A percentile compares a stretch with the other conserved stretches of the same genome.
Evolutionary conservation across 2,888 invertebrate species (phyloP).

Genomic region (Phaedon cochleariae): DNA sequence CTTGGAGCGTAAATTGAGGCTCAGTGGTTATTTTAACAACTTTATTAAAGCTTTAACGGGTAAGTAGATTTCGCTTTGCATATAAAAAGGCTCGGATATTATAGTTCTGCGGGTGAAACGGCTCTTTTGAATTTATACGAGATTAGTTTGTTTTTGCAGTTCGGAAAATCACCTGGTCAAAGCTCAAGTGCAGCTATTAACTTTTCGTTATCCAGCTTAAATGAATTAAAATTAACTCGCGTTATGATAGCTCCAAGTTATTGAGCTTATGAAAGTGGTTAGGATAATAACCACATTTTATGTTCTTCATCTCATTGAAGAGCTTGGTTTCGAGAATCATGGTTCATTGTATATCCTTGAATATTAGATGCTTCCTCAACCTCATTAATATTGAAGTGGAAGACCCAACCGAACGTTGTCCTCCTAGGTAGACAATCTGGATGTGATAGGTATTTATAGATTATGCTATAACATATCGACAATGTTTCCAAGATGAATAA

Average conservation of each 20-base stretch:
- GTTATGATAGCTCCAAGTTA: not conserved
- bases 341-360: too few relatives aligned
- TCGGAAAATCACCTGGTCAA: constrained; percentile 8
- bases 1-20: constrained; percentile 44
- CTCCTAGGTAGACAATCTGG: too few relatives aligned
- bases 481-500: too few relatives aligned
- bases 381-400: too few relatives aligned
- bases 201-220: constrained; percentile 23
- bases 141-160: constrained; percentile 35
- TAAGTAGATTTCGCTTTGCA: constrained; percentile 50
- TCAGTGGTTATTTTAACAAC: constrained; percentile 49
- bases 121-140: constrained; percentile 30
- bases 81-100: constrained; percentile 45
- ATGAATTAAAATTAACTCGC: constrained; percentile 20
- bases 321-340: too few relatives aligned
- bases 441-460: too few relatives aligned
- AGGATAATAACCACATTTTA: not conserved
- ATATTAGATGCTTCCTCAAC: too few relatives aligned
- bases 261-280: constrained; percentile 6
- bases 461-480: too few relatives aligned
- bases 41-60: constrained; percentile 50
- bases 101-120: constrained; percentile 32
- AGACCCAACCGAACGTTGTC: too few relatives aligned
- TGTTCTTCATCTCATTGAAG: too few relatives aligned
- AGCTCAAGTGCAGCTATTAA: constrained; percentile 21